These are phyloP conservation scores for Sebastes matsubarae DNA, from an alignment of 2,797 vertebrate genomes.

Conservation along the genomic window DNA sequence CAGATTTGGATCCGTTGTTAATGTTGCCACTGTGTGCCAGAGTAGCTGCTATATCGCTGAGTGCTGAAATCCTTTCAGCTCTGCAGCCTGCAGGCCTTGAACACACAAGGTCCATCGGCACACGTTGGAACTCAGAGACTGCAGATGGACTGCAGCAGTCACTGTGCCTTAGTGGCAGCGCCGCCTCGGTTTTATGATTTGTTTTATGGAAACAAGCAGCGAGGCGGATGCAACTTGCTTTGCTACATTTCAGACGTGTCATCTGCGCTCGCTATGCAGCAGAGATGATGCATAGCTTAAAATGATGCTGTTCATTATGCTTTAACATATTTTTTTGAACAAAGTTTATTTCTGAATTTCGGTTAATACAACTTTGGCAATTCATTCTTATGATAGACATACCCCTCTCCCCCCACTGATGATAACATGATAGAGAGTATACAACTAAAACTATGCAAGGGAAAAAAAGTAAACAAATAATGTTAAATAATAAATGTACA, in stretches of 20 bases:
- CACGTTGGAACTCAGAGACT: constrained; percentile 45
- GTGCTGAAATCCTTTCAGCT: constrained; percentile 50
- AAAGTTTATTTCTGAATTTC: background rate
- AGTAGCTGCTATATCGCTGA: constrained; percentile 43
- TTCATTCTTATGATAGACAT: background rate
- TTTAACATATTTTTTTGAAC: background rate
- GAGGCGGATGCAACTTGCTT: background rate
- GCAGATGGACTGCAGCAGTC: constrained; percentile 64
- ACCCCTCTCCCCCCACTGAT: background rate
- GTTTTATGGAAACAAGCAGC: constrained; percentile 18
- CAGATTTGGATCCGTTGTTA: constrained; percentile 26
- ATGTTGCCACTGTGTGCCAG: constrained; percentile 4
- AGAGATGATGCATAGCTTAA: background rate
- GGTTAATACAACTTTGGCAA: background rate
- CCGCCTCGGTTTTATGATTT: constrained; percentile 20
- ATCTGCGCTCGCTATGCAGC: background rate
- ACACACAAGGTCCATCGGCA: constrained; percentile 20
- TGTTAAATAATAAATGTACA: background rate
- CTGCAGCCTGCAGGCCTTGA: constrained; percentile 28
- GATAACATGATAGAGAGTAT: background rate
- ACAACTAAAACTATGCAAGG: background rate
- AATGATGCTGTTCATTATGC: background rate
- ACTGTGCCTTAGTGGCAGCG: constrained; percentile 6
- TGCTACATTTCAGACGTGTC: constrained; percentile 10
- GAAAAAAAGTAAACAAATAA: no score